Percentiles rank a stretch among this genome's conserved stretches.
phyloP scores from a whole-genome alignment of 2,888 invertebrate genomes.

The Nephrotoma appendiculata region DNA sequence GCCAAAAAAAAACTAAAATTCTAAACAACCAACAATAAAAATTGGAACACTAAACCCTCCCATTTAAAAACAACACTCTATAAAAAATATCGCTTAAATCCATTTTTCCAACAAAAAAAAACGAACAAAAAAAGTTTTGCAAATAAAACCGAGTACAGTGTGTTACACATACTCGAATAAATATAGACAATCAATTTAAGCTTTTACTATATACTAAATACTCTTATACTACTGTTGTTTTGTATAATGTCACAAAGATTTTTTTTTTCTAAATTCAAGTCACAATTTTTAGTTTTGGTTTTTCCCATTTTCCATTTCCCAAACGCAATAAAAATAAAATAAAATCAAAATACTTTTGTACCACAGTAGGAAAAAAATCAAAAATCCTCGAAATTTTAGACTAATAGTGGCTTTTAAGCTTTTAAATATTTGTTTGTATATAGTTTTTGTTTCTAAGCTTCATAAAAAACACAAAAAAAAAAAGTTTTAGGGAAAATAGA shows the following conservation, averaged over 20 bases:
- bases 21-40: background rate
- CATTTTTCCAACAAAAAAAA: background rate
- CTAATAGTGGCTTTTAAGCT: background rate
- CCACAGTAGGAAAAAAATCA: background rate
- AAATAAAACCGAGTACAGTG: background rate
- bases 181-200: background rate
- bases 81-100: background rate
- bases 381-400: background rate
- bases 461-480: background rate
- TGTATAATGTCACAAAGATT: background rate
- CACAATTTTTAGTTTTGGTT: background rate
- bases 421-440: background rate
- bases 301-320: background rate
- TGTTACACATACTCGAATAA: background rate
- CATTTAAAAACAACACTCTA: background rate
- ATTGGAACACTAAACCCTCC: background rate
- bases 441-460: background rate
- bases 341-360: background rate
- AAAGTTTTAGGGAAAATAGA: background rate
- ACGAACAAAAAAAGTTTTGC: background rate
- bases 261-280: background rate
- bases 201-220: background rate
- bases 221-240: background rate
- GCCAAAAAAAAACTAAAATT: background rate
- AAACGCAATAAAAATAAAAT: background rate